These are phyloP conservation scores for Acanthurus tractus DNA, from an alignment of 2,797 vertebrate species.

Conservation along the genomic window DNA sequence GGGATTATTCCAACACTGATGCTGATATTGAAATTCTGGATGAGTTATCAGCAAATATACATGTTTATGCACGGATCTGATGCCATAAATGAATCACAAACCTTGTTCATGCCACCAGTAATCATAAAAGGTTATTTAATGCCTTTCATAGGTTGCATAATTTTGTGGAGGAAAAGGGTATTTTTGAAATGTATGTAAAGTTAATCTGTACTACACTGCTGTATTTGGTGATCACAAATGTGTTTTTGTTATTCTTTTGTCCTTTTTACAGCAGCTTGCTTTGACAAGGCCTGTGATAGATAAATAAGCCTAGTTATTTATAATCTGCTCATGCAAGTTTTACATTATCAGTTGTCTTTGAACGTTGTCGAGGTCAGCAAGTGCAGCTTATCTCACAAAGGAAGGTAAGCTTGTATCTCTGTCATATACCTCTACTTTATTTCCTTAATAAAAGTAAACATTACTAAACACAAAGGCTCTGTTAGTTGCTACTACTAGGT, in stretches of 20 bases:
- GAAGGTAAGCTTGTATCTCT: neutral
- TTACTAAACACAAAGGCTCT: neutral
- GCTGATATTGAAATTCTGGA: too few relatives aligned
- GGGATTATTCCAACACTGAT: too few relatives aligned
- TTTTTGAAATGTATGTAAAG: neutral
- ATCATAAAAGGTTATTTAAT: neutral
- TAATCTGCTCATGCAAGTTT: neutral
- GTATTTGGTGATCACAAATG: neutral
- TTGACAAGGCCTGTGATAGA: neutral
- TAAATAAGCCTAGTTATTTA: neutral
- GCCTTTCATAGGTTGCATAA: neutral
- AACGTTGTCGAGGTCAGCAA: neutral
- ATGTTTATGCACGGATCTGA: too few relatives aligned
- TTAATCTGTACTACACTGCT: neutral
- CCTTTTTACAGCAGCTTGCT: neutral
- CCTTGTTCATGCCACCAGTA: too few relatives aligned
- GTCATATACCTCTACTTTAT: neutral
- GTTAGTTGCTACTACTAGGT: neutral
- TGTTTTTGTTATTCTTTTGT: neutral
- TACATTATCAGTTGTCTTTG: conserved; percentile 14
- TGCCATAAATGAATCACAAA: too few relatives aligned
- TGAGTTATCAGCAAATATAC: too few relatives aligned
- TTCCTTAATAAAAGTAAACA: neutral
- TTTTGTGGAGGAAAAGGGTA: neutral
- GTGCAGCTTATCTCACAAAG: neutral